Percentiles rank a stretch among this genome's conserved stretches.
Evolutionary conservation across 1,140 invertebrate species (phyloP).

Genomic region (Choristoneura fumiferana): DNA sequence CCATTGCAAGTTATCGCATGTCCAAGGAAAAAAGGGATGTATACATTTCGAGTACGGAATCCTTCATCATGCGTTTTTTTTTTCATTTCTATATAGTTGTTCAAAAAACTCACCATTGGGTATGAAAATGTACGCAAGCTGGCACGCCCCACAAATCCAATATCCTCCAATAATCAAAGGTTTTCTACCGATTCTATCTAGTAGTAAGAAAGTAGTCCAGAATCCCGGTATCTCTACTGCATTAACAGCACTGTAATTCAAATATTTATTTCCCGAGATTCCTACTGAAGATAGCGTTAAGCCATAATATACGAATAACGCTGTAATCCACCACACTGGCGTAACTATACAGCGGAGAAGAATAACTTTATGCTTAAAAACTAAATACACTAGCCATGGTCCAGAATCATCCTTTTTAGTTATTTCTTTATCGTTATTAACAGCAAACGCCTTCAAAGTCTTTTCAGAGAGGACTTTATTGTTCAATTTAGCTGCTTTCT

Average conservation of each 20-base stretch:
- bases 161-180: conserved; percentile 84
- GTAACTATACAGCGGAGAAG: conserved; percentile 80
- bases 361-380: conserved; percentile 77
- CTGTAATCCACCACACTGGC: conserved; percentile 82
- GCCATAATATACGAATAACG: conserved; percentile 86
- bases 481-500: conserved; percentile 81
- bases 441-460: conserved; percentile 49
- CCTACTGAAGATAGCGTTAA: conserved; percentile 85
- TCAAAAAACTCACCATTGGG: conserved; percentile 73
- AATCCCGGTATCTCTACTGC: conserved; percentile 84
- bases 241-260: conserved; percentile 81
- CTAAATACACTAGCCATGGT: conserved; percentile 58
- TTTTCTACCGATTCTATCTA: conserved; percentile 42
- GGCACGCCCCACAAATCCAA: conserved; percentile 81
- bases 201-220: conserved; percentile 57
- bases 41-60: too few species aligned
- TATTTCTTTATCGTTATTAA: background rate
- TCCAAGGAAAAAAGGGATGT: too few species aligned
- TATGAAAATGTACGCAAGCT: conserved; percentile 81
- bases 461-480: conserved; percentile 73
- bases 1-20: too few species aligned
- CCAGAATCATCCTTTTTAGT: background rate
- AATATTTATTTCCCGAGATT: conserved; percentile 81
- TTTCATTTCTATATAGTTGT: too few species aligned
- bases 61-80: too few species aligned